Evolutionary conservation across 2,113 vertebrate species (phyloP), one percentile per base, ranked within the genome.

Genomic region (Heterotis niloticus): DNA sequence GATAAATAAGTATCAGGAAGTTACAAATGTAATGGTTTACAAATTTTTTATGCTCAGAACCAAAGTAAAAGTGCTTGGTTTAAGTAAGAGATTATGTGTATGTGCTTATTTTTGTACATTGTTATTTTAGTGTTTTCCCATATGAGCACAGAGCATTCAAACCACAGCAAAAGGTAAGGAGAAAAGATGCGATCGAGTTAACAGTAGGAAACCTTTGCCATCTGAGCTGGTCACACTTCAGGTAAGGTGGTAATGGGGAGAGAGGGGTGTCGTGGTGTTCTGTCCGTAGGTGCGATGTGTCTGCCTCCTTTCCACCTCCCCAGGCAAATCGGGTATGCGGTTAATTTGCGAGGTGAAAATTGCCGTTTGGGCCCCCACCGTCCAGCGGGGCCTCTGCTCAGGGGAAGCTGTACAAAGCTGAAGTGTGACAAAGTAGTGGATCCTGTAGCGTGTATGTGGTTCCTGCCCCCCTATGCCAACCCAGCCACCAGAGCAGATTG

Each of bases 311-410:
- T 80, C 34, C 34, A 44, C 34, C 62, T 66, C 71, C 12, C 34
- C 73, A 64, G 64, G 65, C 77, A 76, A 76, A 79, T 82, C 34
- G 75, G 60, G 10, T 18, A 20, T 68, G 28, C 59, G 23, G 52
- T 4, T 26, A 51, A n/a, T 71, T 71, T 52, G 28, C 13, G 10
- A 9, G 16, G 34, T 34, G 69, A 52, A 52, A 52, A 51, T 52
- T 71, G 17, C 44, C 11, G 29, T 10, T 11, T 2, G 64, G 4
- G 4, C 5, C 23, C 69, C 28, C 29, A 9, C 29, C 14, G 20
- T 34, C 69, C 44, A 18, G 13, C 11, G 18, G n/a, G 59, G 12
- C 57, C 75, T 18, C 12, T 57, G 54, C 60, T 62, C 14, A 5
- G 34, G 34, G 34, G 34, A 44, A 44, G 34, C 34, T 44, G 34